phyloP scores from a whole-genome alignment of 2,797 vertebrate genomes.

The Jordanella pulchra region DNA sequence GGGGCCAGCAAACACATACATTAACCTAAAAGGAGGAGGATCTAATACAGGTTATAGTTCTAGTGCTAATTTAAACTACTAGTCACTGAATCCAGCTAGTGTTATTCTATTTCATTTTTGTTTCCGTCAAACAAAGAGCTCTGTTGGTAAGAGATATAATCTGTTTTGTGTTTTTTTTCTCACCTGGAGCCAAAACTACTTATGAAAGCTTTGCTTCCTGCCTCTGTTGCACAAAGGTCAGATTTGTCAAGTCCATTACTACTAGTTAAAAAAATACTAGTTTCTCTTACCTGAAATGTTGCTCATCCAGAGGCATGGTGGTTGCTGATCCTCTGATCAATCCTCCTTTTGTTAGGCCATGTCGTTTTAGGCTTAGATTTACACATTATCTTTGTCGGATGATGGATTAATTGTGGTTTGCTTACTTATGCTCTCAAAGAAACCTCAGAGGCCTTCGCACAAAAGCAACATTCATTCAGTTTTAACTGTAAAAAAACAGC shows the following conservation, averaged over 20 bases:
- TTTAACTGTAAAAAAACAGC: too few relatives aligned
- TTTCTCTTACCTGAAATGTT: not conserved
- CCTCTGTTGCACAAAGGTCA: too few relatives aligned
- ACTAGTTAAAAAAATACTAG: not conserved
- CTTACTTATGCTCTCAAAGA: not conserved
- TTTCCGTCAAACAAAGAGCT: not conserved
- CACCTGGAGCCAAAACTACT: not conserved
- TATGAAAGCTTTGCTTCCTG: too few relatives aligned
- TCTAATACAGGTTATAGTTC: too few relatives aligned
- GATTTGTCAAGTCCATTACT: too few relatives aligned
- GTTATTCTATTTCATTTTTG: too few relatives aligned
- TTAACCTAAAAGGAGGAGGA: too few relatives aligned
- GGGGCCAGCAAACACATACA: too few relatives aligned
- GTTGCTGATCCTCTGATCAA: not conserved
- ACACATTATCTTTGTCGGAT: not conserved
- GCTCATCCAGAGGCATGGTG: not conserved
- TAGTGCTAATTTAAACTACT: too few relatives aligned
- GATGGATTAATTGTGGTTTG: not conserved
- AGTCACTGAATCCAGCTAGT: too few relatives aligned
- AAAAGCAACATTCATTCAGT: not conserved
- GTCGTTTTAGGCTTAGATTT: not conserved
- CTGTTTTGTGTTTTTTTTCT: not conserved
- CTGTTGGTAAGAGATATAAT: not conserved
- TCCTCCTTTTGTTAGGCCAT: too few relatives aligned
- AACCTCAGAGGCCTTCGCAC: too few relatives aligned